phyloP scores from a whole-genome alignment of 2,888 invertebrate genomes.

The Rhagophthalmus giganteus region DNA sequence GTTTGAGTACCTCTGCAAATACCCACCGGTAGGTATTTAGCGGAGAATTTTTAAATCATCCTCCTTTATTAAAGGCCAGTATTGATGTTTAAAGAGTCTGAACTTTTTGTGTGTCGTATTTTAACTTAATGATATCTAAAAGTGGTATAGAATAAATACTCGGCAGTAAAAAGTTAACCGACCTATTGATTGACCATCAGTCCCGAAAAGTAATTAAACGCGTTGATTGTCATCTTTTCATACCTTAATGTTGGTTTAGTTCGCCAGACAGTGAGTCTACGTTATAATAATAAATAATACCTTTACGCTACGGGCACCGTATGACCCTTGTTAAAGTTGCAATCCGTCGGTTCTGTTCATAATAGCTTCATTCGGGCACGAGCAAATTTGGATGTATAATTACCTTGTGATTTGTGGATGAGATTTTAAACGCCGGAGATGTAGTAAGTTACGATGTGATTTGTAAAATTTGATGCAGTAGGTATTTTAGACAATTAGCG shows the following conservation, averaged over 20 bases:
- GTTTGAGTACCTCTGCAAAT: conserved; percentile 16
- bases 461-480: no score
- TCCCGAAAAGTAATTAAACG: conserved; percentile 42
- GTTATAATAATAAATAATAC: conserved; percentile 40
- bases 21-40: no score
- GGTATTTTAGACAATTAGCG: no score
- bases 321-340: conserved; percentile 36
- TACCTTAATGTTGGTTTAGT: conserved; percentile 42
- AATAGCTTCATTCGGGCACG: no score
- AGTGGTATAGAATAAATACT: conserved; percentile 19
- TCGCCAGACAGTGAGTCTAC: conserved; percentile 37
- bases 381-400: no score
- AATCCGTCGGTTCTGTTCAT: no score
- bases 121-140: conserved; percentile 27
- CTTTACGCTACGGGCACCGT: conserved; percentile 28
- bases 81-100: conserved; percentile 18
- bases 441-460: no score
- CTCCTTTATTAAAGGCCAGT: conserved; percentile 16
- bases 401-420: no score
- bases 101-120: conserved; percentile 21
- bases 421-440: no score
- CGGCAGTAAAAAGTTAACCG: conserved; percentile 21
- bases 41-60: conserved; percentile 22
- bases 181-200: conserved; percentile 26
- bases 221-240: conserved; percentile 44